A percentile compares a stretch with the other conserved stretches of the same genome.
Conservation (phyloP, 2,888 invertebrate species). For the Stictocephala bisonia region DNA sequence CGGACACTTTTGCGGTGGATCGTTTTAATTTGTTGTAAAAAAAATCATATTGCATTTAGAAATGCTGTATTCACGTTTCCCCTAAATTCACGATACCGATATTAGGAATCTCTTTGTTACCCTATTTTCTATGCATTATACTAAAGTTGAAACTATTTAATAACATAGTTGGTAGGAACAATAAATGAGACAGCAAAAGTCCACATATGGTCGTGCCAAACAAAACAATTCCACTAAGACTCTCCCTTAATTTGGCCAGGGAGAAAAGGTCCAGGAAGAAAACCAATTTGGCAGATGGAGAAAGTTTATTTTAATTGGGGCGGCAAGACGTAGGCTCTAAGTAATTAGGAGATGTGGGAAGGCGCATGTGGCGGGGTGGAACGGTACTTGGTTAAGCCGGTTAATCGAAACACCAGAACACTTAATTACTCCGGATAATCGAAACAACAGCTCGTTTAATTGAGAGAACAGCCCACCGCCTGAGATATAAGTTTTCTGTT, state of each 20-base stretch:
- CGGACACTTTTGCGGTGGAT: too few species aligned
- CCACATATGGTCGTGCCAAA: too few species aligned
- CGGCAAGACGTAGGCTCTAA: slow-evolving; percentile 29
- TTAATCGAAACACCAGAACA: background rate
- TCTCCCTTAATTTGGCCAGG: background rate
- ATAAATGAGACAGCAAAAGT: too few species aligned
- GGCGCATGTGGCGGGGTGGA: slow-evolving; percentile 25
- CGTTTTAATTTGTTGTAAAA: too few species aligned
- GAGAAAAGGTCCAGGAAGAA: slow-evolving; percentile 36
- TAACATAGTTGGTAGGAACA: too few species aligned
- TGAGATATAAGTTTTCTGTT: slow-evolving; percentile 30
- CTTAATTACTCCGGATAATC: slow-evolving; percentile 38
- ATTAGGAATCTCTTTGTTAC: too few species aligned
- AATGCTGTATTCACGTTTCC: too few species aligned
- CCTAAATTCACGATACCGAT: too few species aligned
- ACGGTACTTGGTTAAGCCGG: background rate
- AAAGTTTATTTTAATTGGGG: slow-evolving; percentile 42
- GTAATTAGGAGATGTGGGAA: slow-evolving; percentile 40
- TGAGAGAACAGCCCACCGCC: slow-evolving; percentile 23
- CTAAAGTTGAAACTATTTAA: too few species aligned
- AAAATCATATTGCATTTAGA: too few species aligned
- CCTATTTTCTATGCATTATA: too few species aligned
- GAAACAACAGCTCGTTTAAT: background rate
- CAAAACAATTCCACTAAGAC: background rate
- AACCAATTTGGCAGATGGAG: slow-evolving; percentile 40